Conservation (phyloP, 2,888 invertebrate genomes). For the Acrobasis consociella region DNA sequence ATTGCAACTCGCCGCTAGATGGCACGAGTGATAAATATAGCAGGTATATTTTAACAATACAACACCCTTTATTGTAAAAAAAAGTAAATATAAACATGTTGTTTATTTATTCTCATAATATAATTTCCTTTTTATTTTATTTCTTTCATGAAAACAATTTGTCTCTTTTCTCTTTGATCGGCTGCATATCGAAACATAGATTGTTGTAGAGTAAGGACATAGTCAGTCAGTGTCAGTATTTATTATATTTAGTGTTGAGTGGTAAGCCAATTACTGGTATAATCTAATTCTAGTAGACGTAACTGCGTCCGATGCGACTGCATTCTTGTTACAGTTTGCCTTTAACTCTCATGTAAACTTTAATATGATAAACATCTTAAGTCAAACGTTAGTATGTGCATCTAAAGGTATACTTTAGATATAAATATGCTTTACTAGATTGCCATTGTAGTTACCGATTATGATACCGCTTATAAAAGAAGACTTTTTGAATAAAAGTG, state of each 20-base stretch:
- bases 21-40: conserved; percentile 31
- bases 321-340: conserved; percentile 41
- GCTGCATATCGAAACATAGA: not conserved
- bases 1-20: conserved; percentile 38
- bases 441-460: not conserved
- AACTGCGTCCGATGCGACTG: conserved; percentile 39
- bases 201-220: not conserved
- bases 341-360: conserved; percentile 22
- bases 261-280: conserved; percentile 61
- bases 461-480: conserved; percentile 35
- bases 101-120: too few species aligned
- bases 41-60: too few species aligned
- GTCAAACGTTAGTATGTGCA: too few species aligned
- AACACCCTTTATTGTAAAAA: too few species aligned
- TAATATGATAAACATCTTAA: not conserved
- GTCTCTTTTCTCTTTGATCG: not conserved
- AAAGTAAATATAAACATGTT: too few species aligned
- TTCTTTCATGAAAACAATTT: too few species aligned
- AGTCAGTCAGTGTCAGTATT: conserved; percentile 7
- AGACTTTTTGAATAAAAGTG: conserved; percentile 39
- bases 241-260: conserved; percentile 34
- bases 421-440: too few species aligned
- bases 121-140: not conserved
- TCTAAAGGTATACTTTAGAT: too few species aligned
- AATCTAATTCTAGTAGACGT: conserved; percentile 63